Base-by-base conservation (phyloP, 2,113 vertebrate genomes). In the Herpetotheres cachinnans region DNA sequence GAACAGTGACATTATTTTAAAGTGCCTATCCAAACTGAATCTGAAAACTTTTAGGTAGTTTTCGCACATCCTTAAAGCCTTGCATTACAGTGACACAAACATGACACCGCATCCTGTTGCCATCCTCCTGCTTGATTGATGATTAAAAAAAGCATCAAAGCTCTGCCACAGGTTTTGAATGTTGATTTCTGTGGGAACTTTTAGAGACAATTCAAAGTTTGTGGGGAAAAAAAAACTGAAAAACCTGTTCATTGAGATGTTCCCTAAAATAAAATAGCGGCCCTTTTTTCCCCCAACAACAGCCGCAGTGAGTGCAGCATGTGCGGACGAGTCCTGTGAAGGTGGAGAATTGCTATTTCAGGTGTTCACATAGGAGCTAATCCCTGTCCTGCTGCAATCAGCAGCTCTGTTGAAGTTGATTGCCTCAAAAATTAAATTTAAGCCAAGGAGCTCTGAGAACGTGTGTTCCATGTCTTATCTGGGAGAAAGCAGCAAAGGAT, bases 381-480 rank as follows among this genome's bases (percentile, higher is more conserved):
- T 95, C 74, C 86, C 93, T 49, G 66, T 90, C 82, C 82, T 96
- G 93, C 92, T 94, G 92, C 85, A 65, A 82, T 96, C 93, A 96
- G 95, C 96, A 97, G 34, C 84, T 95, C 58, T 82, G 78, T 20
- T 85, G 69, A 95, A 91, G 69, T 2, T 85, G 90, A 96, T 96
- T 93, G 82, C 74, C 74, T 93, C 93, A 92, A 82, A 91, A 94
- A 96, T 96, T 80, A 80, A 85, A 97, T 96, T 94, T 76, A 82
- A 95, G 54, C 87, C 89, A 76, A 32, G 44, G 65, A 91, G 55
- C 49, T 65, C 47, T 85, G 73, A 70, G 87, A 94, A 80, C 0
- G 2, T 52, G 89, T 44, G 69, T 50, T 79, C 94, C 66, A 5
- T 52, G 56, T 50, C 77, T 65, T 40, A 50, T 21, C n/a, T 82